These are phyloP conservation scores for Vultur gryphus DNA, from an alignment of 2,797 vertebrate species.

Conservation along the genomic window DNA sequence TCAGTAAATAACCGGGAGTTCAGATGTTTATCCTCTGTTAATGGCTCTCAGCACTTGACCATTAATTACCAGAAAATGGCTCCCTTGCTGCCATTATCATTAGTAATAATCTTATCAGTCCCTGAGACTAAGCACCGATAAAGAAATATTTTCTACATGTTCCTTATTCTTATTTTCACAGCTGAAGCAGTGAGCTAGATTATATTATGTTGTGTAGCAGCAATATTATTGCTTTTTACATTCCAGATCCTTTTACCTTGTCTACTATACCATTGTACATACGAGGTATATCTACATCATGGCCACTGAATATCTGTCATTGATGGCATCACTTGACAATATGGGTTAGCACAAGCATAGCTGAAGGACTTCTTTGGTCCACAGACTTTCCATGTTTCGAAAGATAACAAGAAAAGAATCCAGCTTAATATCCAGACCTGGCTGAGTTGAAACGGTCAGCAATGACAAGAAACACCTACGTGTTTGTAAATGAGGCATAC, in stretches of 20 bases:
- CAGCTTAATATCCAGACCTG: background rate
- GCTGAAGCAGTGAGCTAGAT: background rate
- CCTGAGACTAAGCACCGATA: background rate
- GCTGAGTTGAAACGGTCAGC: rapidly evolving
- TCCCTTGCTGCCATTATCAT: background rate
- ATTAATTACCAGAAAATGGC: background rate
- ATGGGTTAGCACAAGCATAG: background rate
- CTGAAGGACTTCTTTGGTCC: background rate
- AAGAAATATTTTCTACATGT: background rate
- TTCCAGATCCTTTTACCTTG: background rate
- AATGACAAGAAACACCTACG: background rate
- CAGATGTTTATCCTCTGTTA: background rate
- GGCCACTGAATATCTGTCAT: background rate
- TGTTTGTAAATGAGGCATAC: background rate
- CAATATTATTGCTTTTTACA: background rate
- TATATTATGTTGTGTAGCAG: background rate
- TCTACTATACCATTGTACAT: background rate
- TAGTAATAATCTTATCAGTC: background rate
- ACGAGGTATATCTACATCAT: background rate
- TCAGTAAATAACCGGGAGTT: background rate
- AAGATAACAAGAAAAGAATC: background rate
- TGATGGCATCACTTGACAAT: background rate
- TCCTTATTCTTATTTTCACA: background rate
- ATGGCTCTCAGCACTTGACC: background rate
- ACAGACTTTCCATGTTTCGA: background rate